A percentile compares a stretch with the other conserved stretches of the same genome.
Conservation (phyloP, 2,113 vertebrate species). For the Hymenochirus boettgeri region DNA sequence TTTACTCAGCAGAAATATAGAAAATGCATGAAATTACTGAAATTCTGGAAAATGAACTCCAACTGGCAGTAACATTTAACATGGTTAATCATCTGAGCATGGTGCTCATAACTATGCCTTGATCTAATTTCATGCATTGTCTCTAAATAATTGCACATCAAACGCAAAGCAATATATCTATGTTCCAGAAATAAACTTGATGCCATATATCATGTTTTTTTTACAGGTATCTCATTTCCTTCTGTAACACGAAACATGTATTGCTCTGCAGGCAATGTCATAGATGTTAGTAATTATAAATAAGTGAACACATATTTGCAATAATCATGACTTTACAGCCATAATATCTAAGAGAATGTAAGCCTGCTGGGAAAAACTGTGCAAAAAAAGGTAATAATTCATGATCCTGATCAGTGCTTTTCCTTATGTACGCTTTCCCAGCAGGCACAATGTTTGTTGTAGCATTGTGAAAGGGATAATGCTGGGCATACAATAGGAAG, state of each 20-base stretch:
- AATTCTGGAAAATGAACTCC: background rate
- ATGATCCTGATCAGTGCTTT: no score
- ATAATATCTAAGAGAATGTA: no score
- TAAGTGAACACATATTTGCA: no score
- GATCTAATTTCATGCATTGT: conserved; percentile 23
- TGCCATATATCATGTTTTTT: background rate
- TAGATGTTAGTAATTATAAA: background rate
- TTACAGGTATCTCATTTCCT: background rate
- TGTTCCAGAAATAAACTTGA: conserved; percentile 2
- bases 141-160: conserved; percentile 22
- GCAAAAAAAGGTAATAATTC: no score
- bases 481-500: no score
- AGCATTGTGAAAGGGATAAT: no score
- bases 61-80: background rate
- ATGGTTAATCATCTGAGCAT: conserved; percentile 13
- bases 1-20: conserved; percentile 19
- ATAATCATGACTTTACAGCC: no score
- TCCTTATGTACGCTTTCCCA: no score
- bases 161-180: conserved; percentile 29
- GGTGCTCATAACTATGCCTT: conserved; percentile 6
- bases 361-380: no score
- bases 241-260: background rate
- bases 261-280: background rate
- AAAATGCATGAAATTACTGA: conserved; percentile 25
- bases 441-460: no score